A percentile compares a stretch with the other conserved stretches of the same genome.
phyloP scores from a whole-genome alignment of 2,113 vertebrate species.

The Accipiter virgatus region DNA sequence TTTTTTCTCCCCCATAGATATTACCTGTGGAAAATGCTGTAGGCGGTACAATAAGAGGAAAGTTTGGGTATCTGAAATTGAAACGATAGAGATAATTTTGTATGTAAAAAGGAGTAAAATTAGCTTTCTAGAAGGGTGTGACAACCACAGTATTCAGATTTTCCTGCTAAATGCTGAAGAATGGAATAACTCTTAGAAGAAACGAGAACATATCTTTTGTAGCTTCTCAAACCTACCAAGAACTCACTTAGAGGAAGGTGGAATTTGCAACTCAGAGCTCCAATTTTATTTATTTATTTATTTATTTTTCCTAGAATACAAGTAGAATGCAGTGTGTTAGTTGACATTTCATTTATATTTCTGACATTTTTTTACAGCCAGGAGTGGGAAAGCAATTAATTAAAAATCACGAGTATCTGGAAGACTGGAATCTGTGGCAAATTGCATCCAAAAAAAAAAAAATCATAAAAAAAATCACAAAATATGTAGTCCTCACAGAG shows the following conservation, averaged over 20 bases:
- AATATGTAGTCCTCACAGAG: neutral
- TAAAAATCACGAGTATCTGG: neutral
- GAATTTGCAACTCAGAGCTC: neutral
- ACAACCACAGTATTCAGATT: neutral
- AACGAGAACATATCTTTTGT: neutral
- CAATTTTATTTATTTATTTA: neutral
- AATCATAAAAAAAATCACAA: neutral
- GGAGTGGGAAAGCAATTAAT: conserved; percentile 17
- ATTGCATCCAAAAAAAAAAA: neutral
- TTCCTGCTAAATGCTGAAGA: neutral
- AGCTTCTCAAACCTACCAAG: neutral
- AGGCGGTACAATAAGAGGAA: neutral
- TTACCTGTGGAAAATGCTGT: neutral
- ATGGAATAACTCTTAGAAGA: neutral
- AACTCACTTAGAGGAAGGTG: neutral
- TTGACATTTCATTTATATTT: conserved; percentile 17
- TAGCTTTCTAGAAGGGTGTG: neutral
- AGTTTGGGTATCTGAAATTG: neutral
- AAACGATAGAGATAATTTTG: neutral
- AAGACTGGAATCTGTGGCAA: neutral
- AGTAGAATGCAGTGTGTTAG: neutral
- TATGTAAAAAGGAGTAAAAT: neutral
- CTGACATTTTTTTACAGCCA: neutral
- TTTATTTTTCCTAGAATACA: neutral
- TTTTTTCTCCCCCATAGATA: rapidly evolving